Conservation (phyloP, 2,113 vertebrate genomes). For the Octodon degus region DNA sequence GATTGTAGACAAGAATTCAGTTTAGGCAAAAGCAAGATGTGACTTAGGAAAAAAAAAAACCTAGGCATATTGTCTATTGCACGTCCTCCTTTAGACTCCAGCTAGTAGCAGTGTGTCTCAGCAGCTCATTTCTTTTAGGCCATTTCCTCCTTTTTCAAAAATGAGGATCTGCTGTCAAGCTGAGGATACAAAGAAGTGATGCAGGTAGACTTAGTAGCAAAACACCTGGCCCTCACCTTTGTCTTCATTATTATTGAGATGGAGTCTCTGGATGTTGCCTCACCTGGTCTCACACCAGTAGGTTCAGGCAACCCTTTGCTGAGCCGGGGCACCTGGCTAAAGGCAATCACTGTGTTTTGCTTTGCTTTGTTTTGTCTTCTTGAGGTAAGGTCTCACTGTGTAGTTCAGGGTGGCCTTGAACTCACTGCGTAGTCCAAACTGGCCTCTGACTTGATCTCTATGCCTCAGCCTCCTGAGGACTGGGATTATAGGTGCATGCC, state of each 20-base stretch:
- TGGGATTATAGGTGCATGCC: neutral
- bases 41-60: neutral
- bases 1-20: neutral
- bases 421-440: neutral
- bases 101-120: neutral
- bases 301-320: neutral
- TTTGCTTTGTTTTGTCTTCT: neutral
- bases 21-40: neutral
- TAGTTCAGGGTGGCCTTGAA: neutral
- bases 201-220: rapidly evolving
- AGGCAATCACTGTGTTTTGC: neutral
- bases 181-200: rapidly evolving
- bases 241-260: neutral
- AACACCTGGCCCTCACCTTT: neutral
- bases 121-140: neutral
- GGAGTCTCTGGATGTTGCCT: neutral
- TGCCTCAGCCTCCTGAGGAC: neutral
- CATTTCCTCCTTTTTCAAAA: neutral
- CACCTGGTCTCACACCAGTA: neutral
- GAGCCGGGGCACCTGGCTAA: neutral
- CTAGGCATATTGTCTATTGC: neutral
- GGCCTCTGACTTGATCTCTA: neutral
- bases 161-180: rapidly evolving
- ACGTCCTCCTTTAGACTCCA: neutral
- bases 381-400: neutral